phyloP scores from a whole-genome alignment of 2,888 invertebrate genomes.

The Minunthozetes semirufus region DNA sequence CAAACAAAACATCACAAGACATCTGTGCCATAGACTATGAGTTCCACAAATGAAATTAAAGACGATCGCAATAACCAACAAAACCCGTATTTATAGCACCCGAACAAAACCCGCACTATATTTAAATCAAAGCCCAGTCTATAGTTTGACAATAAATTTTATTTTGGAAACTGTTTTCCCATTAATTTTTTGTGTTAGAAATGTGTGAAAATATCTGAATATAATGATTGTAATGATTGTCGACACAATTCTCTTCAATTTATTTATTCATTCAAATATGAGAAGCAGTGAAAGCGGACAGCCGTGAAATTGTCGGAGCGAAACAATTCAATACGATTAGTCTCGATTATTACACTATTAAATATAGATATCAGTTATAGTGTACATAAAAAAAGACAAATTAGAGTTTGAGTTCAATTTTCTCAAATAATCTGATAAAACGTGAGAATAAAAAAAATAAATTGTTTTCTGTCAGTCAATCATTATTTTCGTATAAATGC shows the following conservation, averaged over 20 bases:
- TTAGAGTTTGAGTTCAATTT: too few relatives aligned
- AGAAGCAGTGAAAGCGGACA: neutral
- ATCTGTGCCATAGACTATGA: neutral
- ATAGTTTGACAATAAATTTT: neutral
- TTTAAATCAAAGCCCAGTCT: neutral
- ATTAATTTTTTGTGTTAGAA: neutral
- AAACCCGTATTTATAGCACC: neutral
- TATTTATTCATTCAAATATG: neutral
- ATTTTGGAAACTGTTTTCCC: neutral
- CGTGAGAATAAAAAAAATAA: too few relatives aligned
- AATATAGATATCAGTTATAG: too few relatives aligned
- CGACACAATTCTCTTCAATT: neutral
- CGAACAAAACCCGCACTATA: neutral
- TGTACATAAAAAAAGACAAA: too few relatives aligned
- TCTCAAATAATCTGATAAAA: too few relatives aligned
- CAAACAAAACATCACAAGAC: conserved; percentile 11
- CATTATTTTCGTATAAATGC: too few relatives aligned
- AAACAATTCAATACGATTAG: neutral
- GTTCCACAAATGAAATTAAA: neutral
- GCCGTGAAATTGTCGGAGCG: neutral
- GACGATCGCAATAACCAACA: neutral
- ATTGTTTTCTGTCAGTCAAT: too few relatives aligned
- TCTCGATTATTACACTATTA: too few relatives aligned
- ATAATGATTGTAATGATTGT: neutral
- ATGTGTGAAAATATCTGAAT: conserved; percentile 2